Conservation (phyloP, 2,888 invertebrate genomes). For the Clitarchus hookeri region DNA sequence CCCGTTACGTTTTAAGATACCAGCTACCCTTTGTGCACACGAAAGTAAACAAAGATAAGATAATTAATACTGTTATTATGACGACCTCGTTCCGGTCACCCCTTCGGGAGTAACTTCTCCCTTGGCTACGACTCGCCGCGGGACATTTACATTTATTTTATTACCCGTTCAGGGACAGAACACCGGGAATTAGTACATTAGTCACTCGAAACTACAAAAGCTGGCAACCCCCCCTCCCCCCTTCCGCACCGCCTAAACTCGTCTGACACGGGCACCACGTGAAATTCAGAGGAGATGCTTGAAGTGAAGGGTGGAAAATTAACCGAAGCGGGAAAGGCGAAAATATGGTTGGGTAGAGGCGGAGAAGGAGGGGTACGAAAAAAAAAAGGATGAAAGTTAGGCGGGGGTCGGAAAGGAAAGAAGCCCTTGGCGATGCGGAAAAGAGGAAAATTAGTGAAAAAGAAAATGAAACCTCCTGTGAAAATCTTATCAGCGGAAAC, state of each 20-base stretch:
- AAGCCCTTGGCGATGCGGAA: not conserved
- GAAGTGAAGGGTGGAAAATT: constrained; percentile 7
- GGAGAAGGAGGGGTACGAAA: not conserved
- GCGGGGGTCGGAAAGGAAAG: not conserved
- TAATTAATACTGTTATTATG: too few relatives aligned
- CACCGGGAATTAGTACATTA: too few relatives aligned
- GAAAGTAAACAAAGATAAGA: too few relatives aligned
- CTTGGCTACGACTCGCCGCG: too few relatives aligned
- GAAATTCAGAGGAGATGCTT: not conserved
- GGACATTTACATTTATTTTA: too few relatives aligned
- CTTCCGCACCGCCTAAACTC: not conserved
- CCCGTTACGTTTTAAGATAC: too few relatives aligned
- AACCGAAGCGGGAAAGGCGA: not conserved
- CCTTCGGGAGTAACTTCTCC: too few relatives aligned
- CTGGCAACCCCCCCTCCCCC: too few relatives aligned
- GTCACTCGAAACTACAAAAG: too few relatives aligned
- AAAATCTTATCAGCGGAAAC: not conserved
- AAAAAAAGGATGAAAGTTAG: not conserved
- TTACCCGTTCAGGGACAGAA: too few relatives aligned
- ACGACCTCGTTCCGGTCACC: too few relatives aligned
- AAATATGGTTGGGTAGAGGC: not conserved
- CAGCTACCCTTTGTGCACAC: too few relatives aligned
- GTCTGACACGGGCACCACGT: not conserved
- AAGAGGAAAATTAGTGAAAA: constrained; percentile 9
- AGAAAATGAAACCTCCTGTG: constrained; percentile 14